A percentile compares a stretch with the other conserved stretches of the same genome.
Evolutionary conservation across 2,888 invertebrate species (phyloP).

Genomic region (Electrophaes corylata): DNA sequence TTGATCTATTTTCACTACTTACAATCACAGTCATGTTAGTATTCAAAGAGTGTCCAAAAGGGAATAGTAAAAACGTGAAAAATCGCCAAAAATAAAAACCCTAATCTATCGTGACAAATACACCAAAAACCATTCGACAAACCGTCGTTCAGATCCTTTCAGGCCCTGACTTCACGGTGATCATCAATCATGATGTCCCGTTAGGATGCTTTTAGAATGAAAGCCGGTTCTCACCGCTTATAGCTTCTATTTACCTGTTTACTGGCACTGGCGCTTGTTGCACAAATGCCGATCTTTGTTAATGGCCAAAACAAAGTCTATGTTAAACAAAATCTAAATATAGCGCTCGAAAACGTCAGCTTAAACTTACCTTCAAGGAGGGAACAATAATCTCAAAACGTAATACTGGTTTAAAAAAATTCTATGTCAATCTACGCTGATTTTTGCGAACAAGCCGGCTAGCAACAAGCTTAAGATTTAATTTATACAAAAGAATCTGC

Average conservation of each 20-base stretch:
- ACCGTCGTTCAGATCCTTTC: conserved; percentile 29
- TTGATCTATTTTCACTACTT: background rate
- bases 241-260: background rate
- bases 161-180: conserved; percentile 23
- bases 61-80: conserved; percentile 3
- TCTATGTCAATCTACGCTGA: too few relatives aligned
- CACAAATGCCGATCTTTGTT: too few relatives aligned
- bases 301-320: too few relatives aligned
- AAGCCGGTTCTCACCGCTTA: background rate
- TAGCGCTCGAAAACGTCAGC: too few relatives aligned
- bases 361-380: too few relatives aligned
- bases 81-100: conserved; percentile 8
- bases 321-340: too few relatives aligned
- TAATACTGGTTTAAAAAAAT: too few relatives aligned
- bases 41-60: background rate
- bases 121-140: conserved; percentile 25
- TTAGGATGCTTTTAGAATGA: background rate
- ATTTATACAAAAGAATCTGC: too few relatives aligned
- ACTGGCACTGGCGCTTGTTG: background rate
- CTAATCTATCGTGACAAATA: conserved; percentile 26
- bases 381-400: too few relatives aligned
- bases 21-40: background rate
- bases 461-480: too few relatives aligned
- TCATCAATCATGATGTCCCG: conserved; percentile 33
- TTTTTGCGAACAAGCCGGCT: too few relatives aligned